A percentile compares a stretch with the other conserved stretches of the same genome.
phyloP scores from a whole-genome alignment of 37 sponge, comb jelly and placozoan genomes.

The Oopsacas minuta region DNA sequence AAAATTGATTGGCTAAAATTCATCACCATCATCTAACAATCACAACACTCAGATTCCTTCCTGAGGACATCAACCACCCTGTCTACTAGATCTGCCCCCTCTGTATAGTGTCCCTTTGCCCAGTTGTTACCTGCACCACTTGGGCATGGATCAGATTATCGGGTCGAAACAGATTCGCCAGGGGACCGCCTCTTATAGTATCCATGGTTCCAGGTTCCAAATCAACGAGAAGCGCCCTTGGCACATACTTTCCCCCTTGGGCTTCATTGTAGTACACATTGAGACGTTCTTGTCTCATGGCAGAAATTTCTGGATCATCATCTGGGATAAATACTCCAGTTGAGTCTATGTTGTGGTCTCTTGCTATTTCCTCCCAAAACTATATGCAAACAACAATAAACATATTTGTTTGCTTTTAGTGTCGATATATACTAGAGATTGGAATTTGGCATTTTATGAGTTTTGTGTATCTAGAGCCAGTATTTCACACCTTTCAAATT shows the following conservation, averaged over 20 bases:
- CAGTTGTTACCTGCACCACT: constrained; percentile 9
- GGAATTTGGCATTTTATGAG: no score
- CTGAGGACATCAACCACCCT: neutral
- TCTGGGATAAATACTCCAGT: neutral
- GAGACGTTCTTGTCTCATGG: constrained; percentile 26
- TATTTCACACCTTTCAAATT: no score
- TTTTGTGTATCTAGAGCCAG: no score
- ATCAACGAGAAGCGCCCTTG: constrained; percentile 31
- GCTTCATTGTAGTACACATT: constrained; percentile 43
- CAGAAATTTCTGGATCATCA: neutral
- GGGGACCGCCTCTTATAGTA: constrained; percentile 27
- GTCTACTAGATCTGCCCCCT: constrained; percentile 23
- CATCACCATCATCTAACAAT: no score
- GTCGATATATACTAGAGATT: no score
- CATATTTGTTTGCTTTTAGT: no score
- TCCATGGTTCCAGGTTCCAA: constrained; percentile 41
- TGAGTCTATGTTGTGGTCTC: constrained; percentile 30
- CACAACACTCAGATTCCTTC: neutral
- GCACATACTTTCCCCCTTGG: constrained; percentile 34
- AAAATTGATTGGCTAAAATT: no score
- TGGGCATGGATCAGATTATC: constrained; percentile 34
- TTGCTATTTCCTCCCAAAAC: constrained; percentile 21
- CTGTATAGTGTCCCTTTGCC: constrained; percentile 16
- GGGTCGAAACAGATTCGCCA: constrained; percentile 31
- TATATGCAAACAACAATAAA: no score